Evolutionary conservation across 2,888 invertebrate species (phyloP).

Genomic region (Eucriotettix oculatus): DNA sequence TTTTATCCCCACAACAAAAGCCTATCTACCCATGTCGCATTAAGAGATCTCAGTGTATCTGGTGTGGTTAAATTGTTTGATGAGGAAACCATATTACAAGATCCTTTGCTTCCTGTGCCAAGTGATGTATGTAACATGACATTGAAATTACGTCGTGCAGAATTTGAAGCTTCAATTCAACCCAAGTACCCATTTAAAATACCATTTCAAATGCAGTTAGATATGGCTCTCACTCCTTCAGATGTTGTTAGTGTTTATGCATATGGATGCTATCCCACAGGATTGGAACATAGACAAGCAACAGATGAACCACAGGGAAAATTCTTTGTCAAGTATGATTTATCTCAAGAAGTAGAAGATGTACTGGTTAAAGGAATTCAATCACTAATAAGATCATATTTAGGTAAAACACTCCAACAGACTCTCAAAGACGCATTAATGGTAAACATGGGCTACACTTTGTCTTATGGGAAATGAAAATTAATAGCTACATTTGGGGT

Average conservation of each 20-base stretch:
- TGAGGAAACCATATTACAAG: slow-evolving; percentile 12
- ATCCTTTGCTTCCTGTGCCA: slow-evolving; percentile 16
- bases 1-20: slow-evolving; percentile 59
- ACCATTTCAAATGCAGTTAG: slow-evolving; percentile 1
- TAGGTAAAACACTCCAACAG: slow-evolving; percentile 69
- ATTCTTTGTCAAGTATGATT: not conserved
- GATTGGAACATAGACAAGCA: slow-evolving; percentile 3
- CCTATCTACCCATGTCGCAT: slow-evolving; percentile 56
- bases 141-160: slow-evolving; percentile 41
- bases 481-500: too few species aligned
- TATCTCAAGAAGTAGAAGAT: slow-evolving; percentile 53
- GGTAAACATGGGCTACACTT: slow-evolving; percentile 74
- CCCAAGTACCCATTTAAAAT: slow-evolving; percentile 29
- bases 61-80: slow-evolving; percentile 18
- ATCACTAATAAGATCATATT: slow-evolving; percentile 60
- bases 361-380: slow-evolving; percentile 70
- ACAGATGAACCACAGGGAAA: slow-evolving; percentile 15
- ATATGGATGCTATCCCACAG: slow-evolving; percentile 43
- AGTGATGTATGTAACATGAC: slow-evolving; percentile 60
- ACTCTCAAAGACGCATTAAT: slow-evolving; percentile 74
- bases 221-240: slow-evolving; percentile 48
- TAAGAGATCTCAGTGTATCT: slow-evolving; percentile 35
- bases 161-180: slow-evolving; percentile 38
- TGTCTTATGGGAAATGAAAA: slow-evolving; percentile 47
- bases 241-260: slow-evolving; percentile 75